Conservation (phyloP, 2,113 vertebrate genomes). For the Dromiciops gliroides region DNA sequence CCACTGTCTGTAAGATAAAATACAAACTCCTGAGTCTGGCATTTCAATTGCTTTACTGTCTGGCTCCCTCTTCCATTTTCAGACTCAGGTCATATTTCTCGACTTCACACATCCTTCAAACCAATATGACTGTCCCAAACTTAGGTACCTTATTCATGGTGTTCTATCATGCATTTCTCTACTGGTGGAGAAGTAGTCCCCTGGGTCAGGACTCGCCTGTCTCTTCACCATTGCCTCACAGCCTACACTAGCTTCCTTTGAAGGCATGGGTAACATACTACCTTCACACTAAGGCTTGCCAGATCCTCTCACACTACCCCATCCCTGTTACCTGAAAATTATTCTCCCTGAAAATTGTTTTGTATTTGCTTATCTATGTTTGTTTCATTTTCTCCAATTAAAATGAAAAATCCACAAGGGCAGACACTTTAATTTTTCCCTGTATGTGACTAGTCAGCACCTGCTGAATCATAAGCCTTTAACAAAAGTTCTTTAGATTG, state of each 20-base stretch:
- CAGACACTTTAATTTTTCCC: neutral
- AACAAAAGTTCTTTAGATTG: neutral
- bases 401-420: neutral
- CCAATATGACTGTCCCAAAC: neutral
- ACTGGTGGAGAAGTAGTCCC: neutral
- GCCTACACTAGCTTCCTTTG: neutral
- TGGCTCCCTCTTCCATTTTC: neutral
- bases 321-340: neutral
- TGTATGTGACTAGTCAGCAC: neutral
- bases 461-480: neutral
- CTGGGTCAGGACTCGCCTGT: neutral
- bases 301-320: neutral
- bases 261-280: neutral
- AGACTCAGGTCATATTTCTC: neutral
- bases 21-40: neutral
- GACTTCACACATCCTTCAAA: neutral
- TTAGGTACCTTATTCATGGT: neutral
- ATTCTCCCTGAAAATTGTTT: neutral
- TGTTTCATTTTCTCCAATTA: neutral
- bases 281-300: neutral
- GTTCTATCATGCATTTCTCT: neutral
- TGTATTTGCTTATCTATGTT: neutral
- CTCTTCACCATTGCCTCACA: neutral
- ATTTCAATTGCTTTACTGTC: neutral
- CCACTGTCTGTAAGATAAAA: neutral